Evolutionary conservation across 2,113 vertebrate genomes (phyloP), one percentile per base, ranked within the genome.

Genomic region (Sander vitreus): DNA sequence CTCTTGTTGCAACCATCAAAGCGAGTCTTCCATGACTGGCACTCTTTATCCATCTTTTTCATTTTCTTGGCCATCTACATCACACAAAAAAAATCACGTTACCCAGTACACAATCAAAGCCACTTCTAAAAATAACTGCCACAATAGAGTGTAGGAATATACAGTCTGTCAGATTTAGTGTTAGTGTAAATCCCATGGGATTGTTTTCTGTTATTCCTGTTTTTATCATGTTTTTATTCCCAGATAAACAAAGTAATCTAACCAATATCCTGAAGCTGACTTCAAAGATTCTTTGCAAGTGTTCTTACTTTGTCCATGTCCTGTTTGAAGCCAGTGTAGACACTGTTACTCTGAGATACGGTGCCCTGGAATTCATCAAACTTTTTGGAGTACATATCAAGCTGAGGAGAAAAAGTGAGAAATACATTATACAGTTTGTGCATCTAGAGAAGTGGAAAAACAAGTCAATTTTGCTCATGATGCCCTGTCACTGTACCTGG

Each of bases 311-410:
- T 99, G 78, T 99, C 98, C 97, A 99, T 99, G 93, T 99, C 98
- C 89, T 98, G 97, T 93, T 98, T 99, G 96, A 99, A 99, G 63
- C 95, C 93, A 89, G 96, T 95, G 91, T 99, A 99, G 82, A 99
- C 96, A 71, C 96, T 97, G 85, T 97, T 99, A 92, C 98, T 99
- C 94, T 99, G 97, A 71, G 97, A 95, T 83, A 99, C 94, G 0
- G 97, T 97, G 81, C 96, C 97, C 95, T 98, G 97, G 93, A 99
- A 98, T 89, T 99, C 97, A 89, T 99, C 97, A 95, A 99, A 99
- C 90, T 99, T 97, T 93, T 97, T 96, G 15, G 98, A 97, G 92
- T 99, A 99, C 74, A 99, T 95, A 19, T 95, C 94, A 19, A 99
- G 96, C 98, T 99, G 93, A 30, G 89, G 79, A 85, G 73, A 86